phyloP scores from a whole-genome alignment of 2,888 invertebrate genomes.

The Odiellus spinosus region DNA sequence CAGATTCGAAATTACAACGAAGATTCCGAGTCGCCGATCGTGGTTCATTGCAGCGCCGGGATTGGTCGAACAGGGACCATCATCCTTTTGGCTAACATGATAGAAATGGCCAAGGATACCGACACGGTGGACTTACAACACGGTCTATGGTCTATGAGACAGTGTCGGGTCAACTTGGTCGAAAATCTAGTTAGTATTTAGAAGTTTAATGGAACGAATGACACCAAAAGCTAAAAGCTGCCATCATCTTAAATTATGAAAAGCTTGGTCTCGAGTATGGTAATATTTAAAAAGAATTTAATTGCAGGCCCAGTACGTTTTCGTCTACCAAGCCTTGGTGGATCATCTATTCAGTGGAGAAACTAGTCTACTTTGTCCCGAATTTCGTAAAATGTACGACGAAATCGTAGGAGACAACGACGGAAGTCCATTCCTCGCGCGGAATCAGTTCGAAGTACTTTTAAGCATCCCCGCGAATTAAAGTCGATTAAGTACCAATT shows the following conservation, averaged over 20 bases:
- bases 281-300: neutral
- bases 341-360: neutral
- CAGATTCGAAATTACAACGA: conserved; percentile 1
- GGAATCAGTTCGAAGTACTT: too few relatives aligned
- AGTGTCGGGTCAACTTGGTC: conserved; percentile 9
- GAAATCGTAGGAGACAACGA: too few relatives aligned
- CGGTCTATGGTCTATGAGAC: conserved; percentile 5
- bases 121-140: conserved; percentile 5
- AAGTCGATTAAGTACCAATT: too few relatives aligned
- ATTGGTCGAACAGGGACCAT: conserved; percentile 10
- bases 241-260: too few relatives aligned
- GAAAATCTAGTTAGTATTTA: conserved; percentile 8
- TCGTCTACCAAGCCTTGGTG: neutral
- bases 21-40: conserved; percentile 1
- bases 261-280: too few relatives aligned
- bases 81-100: conserved; percentile 8
- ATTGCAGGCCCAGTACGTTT: neutral
- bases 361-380: neutral
- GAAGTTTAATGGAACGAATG: neutral
- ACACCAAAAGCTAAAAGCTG: too few relatives aligned
- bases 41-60: conserved; percentile 12
- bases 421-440: too few relatives aligned
- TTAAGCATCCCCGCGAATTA: too few relatives aligned
- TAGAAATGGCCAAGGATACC: conserved; percentile 6
- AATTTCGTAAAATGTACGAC: neutral